Conservation (phyloP, 2,113 vertebrate genomes). For the Erythrolamprus reginae region DNA sequence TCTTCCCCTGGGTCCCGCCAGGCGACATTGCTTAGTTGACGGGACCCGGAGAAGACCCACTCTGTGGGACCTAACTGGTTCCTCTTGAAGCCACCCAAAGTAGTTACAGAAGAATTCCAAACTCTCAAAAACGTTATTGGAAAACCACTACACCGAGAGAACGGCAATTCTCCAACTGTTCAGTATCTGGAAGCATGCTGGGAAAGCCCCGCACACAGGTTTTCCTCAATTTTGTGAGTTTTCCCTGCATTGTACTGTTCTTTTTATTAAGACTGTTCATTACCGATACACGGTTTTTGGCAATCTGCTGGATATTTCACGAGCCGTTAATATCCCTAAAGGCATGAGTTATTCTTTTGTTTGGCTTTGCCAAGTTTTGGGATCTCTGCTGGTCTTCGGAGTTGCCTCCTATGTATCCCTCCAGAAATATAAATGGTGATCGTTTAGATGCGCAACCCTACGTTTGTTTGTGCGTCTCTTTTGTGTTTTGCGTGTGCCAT, state of each 20-base stretch:
- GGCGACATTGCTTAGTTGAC: too few species aligned
- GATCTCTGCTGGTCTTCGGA: background rate
- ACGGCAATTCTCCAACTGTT: background rate
- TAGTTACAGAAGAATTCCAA: background rate
- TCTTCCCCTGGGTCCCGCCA: too few species aligned
- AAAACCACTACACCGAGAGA: background rate
- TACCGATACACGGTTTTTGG: constrained; percentile 29
- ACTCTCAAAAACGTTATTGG: background rate
- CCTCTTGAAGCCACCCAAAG: background rate
- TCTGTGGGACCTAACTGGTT: background rate
- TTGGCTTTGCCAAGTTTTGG: rapidly evolving
- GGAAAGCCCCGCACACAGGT: constrained; percentile 1
- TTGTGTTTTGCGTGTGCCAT: constrained; percentile 15
- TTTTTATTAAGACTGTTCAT: constrained; percentile 32
- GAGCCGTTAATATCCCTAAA: constrained; percentile 32
- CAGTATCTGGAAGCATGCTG: background rate
- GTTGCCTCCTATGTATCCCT: background rate
- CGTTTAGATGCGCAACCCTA: constrained; percentile 21
- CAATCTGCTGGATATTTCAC: constrained; percentile 17
- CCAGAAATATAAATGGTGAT: constrained; percentile 20
- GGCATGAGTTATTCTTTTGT: background rate
- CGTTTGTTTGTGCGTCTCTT: background rate
- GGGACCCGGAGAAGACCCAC: background rate
- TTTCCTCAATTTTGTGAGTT: constrained; percentile 18
- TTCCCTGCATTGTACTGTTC: constrained; percentile 11